Base-by-base conservation (phyloP, 2,888 invertebrate genomes). In the Andricus curvator region DNA sequence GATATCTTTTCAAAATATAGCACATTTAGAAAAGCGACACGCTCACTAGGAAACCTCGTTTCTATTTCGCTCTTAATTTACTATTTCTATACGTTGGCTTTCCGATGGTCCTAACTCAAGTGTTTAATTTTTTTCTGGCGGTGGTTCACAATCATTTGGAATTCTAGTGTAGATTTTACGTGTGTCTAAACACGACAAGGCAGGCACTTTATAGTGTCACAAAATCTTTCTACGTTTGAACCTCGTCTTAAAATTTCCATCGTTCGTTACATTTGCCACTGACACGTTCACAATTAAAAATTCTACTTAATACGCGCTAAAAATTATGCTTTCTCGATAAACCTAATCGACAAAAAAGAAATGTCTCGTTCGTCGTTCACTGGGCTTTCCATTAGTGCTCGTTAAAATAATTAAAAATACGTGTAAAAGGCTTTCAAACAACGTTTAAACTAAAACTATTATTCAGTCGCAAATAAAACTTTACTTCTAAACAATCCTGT, bases 171-270 rank as follows among this genome's bases (percentile, higher is more conserved):
- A 85, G 87, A 87, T 89, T 87, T 86, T 87, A 87, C 88, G 89
- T 89, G 88, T 90, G 86, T 90, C 90, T 91, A 91, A 90, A 90
- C 88, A 89, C 89, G 91, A 92, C 90, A 90, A 90, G 91, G 91
- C 91, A 92, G 91, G 92, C 92, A 92, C 92, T 92, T 92, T 89
- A 88, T 90, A 92, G 90, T 92, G 92, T 92, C 92, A 91, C 90
- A 88, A 90, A 91, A 91, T 88, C 89, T 86, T 89, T 85, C 88
- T 90, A 89, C 88, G 87, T 89, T 85, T 88, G 89, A 90, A 89
- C 87, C 90, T 89, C 89, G 89, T 89, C 87, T 88, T 89, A 88
- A 89, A 90, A 89, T 91, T 90, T 91, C 88, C 85, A 88, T 90
- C 86, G 84, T 90, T 85, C 86, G 81, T 88, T 67, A 74, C 70